phyloP scores from a whole-genome alignment of 2,113 vertebrate genomes.

The Gasterosteus nipponicus region DNA sequence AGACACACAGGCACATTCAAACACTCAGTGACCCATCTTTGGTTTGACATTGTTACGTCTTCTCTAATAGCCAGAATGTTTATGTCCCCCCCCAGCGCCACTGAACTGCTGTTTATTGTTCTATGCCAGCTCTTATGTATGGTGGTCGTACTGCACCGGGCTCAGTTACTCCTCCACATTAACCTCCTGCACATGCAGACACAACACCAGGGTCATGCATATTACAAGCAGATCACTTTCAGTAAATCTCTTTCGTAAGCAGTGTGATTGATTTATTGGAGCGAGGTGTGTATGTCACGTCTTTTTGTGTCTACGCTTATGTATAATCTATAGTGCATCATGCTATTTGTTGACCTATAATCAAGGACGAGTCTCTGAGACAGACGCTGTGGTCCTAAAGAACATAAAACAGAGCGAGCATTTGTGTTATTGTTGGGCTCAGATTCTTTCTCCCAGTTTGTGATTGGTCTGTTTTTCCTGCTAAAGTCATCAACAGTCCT shows the following conservation, averaged over 20 bases:
- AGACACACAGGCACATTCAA: constrained; percentile 7
- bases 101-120: constrained; percentile 69
- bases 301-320: constrained; percentile 17
- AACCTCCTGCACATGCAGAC: constrained; percentile 51
- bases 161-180: constrained; percentile 58
- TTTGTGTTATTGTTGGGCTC: constrained; percentile 49
- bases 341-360: constrained; percentile 26
- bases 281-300: constrained; percentile 7
- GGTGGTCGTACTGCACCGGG: constrained; percentile 38
- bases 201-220: constrained; percentile 47
- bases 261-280: constrained; percentile 31
- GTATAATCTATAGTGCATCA: neutral
- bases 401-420: constrained; percentile 43
- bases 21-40: neutral
- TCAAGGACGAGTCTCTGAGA: constrained; percentile 22
- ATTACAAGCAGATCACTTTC: constrained; percentile 45
- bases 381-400: constrained; percentile 35
- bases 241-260: constrained; percentile 34
- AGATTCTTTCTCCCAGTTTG: constrained; percentile 32
- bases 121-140: constrained; percentile 51
- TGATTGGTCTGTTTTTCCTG: constrained; percentile 50
- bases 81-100: constrained; percentile 53
- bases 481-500: constrained; percentile 63
- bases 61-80: constrained; percentile 67
- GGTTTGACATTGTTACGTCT: constrained; percentile 56